Conservation (phyloP, 2,113 vertebrate genomes). For the Chloroceryle aenea region DNA sequence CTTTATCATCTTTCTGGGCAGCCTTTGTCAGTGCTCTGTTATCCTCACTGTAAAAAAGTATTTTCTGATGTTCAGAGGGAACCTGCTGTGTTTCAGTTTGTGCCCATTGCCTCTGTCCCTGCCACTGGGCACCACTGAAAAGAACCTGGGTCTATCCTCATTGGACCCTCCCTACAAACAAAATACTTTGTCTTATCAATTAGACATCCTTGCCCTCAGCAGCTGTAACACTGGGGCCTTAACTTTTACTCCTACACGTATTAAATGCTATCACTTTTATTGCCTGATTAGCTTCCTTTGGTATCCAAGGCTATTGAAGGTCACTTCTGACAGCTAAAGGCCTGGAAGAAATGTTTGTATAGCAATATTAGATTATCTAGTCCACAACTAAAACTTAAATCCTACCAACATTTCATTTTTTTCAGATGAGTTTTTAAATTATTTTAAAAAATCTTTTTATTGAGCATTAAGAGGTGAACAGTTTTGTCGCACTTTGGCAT, state of each 20-base stretch:
- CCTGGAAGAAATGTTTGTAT: not conserved
- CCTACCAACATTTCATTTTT: not conserved
- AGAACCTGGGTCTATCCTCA: not conserved
- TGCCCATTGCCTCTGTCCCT: no score
- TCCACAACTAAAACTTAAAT: not conserved
- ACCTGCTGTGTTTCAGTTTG: no score
- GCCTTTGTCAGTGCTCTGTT: not conserved
- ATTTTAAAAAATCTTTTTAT: not conserved
- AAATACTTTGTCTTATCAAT: not conserved
- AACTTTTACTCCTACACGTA: not conserved
- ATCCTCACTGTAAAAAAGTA: not conserved
- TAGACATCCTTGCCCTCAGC: not conserved
- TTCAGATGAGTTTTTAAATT: not conserved
- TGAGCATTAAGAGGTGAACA: not conserved
- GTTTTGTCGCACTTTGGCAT: not conserved
- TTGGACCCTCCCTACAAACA: not conserved
- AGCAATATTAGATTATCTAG: not conserved
- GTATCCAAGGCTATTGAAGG: not conserved
- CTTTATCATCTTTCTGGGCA: not conserved
- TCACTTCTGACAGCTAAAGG: not conserved
- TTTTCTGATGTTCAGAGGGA: not conserved
- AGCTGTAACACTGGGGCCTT: not conserved
- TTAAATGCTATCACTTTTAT: not conserved
- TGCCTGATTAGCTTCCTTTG: not conserved
- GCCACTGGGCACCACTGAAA: no score